A percentile compares a stretch with the other conserved stretches of the same genome.
These are phyloP conservation scores for Elephas maximus DNA, from an alignment of 2,113 vertebrate species.

Conservation along the genomic window DNA sequence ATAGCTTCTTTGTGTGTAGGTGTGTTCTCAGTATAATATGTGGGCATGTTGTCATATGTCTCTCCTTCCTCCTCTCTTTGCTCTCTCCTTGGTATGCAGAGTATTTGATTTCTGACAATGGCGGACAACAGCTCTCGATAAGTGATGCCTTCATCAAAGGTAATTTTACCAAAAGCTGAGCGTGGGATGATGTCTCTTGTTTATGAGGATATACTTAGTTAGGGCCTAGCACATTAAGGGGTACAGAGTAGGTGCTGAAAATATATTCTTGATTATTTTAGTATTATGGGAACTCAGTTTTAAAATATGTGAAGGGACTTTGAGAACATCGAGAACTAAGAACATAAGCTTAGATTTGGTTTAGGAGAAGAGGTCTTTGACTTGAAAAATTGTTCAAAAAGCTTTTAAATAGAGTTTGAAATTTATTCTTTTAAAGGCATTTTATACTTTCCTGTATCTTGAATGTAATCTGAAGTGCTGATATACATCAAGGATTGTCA, in stretches of 20 bases:
- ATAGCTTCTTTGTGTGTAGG: slow-evolving; percentile 81
- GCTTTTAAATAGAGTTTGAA: slow-evolving; percentile 4
- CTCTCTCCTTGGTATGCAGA: slow-evolving; percentile 89
- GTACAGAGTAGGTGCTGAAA: not conserved
- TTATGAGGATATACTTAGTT: not conserved
- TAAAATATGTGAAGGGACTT: slow-evolving; percentile 6
- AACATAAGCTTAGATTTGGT: slow-evolving; percentile 34
- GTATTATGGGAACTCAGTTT: not conserved
- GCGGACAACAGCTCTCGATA: slow-evolving; percentile 97
- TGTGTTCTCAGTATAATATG: slow-evolving; percentile 83
- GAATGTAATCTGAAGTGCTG: slow-evolving; percentile 28
- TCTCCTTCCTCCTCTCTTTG: slow-evolving; percentile 83
- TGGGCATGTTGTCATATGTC: slow-evolving; percentile 74
- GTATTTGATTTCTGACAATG: slow-evolving; percentile 95
- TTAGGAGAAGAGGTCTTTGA: slow-evolving; percentile 38
- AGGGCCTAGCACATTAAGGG: not conserved
- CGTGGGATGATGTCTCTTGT: not conserved
- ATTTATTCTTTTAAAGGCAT: slow-evolving; percentile 52
- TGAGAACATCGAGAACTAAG: slow-evolving; percentile 41
- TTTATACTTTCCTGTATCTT: not conserved
- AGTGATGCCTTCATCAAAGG: slow-evolving; percentile 99
- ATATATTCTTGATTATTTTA: slow-evolving; percentile 18
- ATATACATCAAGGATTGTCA: not conserved
- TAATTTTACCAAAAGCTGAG: slow-evolving; percentile 82
- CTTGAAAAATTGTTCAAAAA: slow-evolving; percentile 61